These are phyloP conservation scores for Steromphala cineraria DNA, from an alignment of 2,888 invertebrate species.

Conservation along the genomic window DNA sequence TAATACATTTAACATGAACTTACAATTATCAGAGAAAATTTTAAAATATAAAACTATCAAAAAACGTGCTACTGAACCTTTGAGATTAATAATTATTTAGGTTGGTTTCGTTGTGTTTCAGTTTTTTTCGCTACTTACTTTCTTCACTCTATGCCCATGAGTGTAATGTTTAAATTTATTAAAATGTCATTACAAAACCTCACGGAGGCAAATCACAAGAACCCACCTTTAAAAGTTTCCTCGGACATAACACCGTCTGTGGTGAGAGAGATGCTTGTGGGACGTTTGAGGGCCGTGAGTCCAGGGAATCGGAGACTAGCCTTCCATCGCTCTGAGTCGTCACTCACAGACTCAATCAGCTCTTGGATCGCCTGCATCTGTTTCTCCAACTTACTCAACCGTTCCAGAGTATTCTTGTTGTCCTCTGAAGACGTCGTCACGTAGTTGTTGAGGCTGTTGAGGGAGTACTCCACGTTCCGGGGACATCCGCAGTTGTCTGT, in stretches of 20 bases:
- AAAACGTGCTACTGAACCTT: no score
- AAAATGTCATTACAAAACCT: no score
- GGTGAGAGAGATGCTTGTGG: neutral
- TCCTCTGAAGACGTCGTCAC: neutral
- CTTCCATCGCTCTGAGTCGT: constrained; percentile 20
- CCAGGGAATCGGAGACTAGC: constrained; percentile 23
- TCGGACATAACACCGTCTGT: neutral
- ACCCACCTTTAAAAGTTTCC: constrained; percentile 27
- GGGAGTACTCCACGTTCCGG: neutral
- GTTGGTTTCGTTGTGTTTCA: no score
- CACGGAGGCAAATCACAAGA: no score
- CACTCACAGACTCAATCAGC: constrained; percentile 7
- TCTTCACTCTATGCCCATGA: no score
- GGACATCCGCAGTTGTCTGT: constrained; percentile 13
- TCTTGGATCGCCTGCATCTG: constrained; percentile 6
- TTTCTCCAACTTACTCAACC: constrained; percentile 13
- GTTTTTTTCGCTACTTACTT: no score
- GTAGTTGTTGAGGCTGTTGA: constrained; percentile 14
- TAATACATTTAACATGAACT: no score
- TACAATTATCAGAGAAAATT: no score
- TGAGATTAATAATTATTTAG: no score
- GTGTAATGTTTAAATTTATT: no score
- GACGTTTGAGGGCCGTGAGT: constrained; percentile 1
- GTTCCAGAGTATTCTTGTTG: neutral
- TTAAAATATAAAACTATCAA: no score